Conservation (phyloP, 2,888 invertebrate species). For the Ectemnius continuus region DNA sequence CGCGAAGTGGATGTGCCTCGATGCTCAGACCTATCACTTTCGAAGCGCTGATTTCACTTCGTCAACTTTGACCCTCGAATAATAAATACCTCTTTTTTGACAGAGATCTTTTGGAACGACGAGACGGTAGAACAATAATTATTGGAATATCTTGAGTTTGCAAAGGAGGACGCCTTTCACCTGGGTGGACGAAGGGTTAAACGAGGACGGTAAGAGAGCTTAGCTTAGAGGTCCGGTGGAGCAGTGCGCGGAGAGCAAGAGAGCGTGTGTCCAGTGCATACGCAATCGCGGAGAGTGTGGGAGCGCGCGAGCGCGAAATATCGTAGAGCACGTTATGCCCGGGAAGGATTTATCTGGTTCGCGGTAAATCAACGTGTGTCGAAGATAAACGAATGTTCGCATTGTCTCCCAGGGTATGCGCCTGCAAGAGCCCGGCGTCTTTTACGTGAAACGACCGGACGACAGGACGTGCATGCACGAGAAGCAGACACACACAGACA, state of each 20-base stretch:
- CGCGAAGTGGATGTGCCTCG: not conserved
- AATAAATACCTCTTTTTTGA: too few species aligned
- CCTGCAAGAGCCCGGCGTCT: too few species aligned
- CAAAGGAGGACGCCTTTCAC: too few species aligned
- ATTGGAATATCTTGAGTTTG: too few species aligned
- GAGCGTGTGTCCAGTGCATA: not conserved
- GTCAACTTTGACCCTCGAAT: too few species aligned
- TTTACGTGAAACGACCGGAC: not conserved
- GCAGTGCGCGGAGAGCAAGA: constrained; percentile 17
- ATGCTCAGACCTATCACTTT: too few species aligned
- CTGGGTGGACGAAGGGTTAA: too few species aligned
- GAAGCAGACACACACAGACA: constrained; percentile 1
- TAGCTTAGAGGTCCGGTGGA: constrained; percentile 4
- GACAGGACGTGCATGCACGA: not conserved
- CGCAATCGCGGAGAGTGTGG: constrained; percentile 38
- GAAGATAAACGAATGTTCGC: constrained; percentile 61
- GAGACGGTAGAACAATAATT: too few species aligned
- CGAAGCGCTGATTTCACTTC: too few species aligned
- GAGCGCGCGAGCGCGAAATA: constrained; percentile 29
- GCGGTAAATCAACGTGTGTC: constrained; percentile 56
- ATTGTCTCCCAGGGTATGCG: constrained; percentile 47
- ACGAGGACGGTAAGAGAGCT: too few species aligned
- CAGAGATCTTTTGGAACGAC: too few species aligned
- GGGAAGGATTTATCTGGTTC: constrained; percentile 38
- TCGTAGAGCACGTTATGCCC: constrained; percentile 39